A percentile compares a stretch with the other conserved stretches of the same genome.
Conservation (phyloP, 23 tunicate genomes). For the Trididemnum clinides region DNA sequence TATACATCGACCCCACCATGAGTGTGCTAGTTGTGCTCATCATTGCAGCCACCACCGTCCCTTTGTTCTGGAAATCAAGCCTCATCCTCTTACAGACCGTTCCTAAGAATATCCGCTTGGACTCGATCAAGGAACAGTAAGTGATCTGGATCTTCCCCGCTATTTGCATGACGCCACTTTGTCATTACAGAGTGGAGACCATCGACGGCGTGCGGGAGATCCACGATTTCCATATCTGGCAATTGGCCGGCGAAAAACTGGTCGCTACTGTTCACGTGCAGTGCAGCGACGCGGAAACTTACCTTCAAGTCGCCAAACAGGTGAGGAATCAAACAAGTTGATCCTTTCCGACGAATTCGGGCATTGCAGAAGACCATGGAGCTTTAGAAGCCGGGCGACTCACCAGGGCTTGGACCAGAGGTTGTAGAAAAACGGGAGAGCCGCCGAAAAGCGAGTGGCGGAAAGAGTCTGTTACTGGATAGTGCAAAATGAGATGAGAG, state of each 20-base stretch:
- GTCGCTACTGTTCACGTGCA: conserved; percentile 94
- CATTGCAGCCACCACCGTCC: conserved; percentile 77
- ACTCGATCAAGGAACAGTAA: conserved; percentile 52
- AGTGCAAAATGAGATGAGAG: too few species aligned
- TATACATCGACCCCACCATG: conserved; percentile 89
- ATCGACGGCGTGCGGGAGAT: conserved; percentile 79
- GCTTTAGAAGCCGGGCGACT: too few species aligned
- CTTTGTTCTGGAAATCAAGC: conserved; percentile 84
- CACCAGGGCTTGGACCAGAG: too few species aligned
- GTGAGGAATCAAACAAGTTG: too few species aligned
- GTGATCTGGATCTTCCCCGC: conserved; percentile 9
- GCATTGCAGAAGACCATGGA: too few species aligned
- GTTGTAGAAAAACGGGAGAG: too few species aligned
- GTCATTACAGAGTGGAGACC: conserved; percentile 51
- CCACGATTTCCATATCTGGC: conserved; percentile 99
- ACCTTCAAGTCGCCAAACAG: conserved; percentile 62
- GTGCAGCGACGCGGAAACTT: conserved; percentile 53
- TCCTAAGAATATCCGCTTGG: conserved; percentile 68
- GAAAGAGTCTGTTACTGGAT: too few species aligned
- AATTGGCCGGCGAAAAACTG: conserved; percentile 78
- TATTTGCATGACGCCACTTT: too few species aligned
- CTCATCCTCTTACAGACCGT: conserved; percentile 87
- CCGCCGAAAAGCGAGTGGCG: too few species aligned
- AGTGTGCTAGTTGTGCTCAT: conserved; percentile 70
- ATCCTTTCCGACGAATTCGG: too few species aligned